A percentile compares a stretch with the other conserved stretches of the same genome.
These are phyloP conservation scores for Molossus alvarezi DNA, from an alignment of 2,797 vertebrate species.

Conservation along the genomic window DNA sequence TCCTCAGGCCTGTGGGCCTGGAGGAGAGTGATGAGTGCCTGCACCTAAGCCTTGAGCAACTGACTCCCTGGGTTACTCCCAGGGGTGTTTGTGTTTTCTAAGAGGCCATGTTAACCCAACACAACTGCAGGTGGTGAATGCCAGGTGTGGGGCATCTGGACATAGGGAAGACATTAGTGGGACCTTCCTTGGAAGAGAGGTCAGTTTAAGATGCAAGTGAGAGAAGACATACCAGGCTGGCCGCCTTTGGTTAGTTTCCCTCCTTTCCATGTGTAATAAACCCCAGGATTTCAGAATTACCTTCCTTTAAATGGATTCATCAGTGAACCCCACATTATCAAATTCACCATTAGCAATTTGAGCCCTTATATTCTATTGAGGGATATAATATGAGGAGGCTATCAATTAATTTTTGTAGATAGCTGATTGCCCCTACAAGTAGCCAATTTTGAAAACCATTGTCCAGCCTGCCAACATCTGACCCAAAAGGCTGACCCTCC, in stretches of 20 bases:
- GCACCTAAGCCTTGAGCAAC: background rate
- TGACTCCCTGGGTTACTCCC: background rate
- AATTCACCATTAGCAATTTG: background rate
- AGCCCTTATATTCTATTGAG: background rate
- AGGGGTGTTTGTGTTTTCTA: background rate
- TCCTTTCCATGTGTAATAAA: accelerated
- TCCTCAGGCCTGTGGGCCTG: background rate
- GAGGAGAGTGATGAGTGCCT: accelerated
- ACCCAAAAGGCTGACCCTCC: background rate
- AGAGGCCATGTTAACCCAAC: background rate
- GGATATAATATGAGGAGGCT: background rate
- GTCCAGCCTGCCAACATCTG: background rate
- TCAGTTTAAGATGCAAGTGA: background rate
- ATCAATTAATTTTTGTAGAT: background rate
- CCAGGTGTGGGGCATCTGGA: background rate
- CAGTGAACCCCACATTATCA: background rate
- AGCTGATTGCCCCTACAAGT: background rate
- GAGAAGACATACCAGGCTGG: background rate
- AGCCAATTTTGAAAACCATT: background rate
- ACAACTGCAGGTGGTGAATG: background rate
- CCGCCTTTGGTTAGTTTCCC: background rate
- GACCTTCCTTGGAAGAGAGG: background rate
- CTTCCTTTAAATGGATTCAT: background rate
- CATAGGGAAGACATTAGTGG: background rate
- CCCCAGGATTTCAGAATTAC: background rate